Evolutionary conservation across 2,797 vertebrate genomes (phyloP).

Genomic region (Xyrichtys novacula): DNA sequence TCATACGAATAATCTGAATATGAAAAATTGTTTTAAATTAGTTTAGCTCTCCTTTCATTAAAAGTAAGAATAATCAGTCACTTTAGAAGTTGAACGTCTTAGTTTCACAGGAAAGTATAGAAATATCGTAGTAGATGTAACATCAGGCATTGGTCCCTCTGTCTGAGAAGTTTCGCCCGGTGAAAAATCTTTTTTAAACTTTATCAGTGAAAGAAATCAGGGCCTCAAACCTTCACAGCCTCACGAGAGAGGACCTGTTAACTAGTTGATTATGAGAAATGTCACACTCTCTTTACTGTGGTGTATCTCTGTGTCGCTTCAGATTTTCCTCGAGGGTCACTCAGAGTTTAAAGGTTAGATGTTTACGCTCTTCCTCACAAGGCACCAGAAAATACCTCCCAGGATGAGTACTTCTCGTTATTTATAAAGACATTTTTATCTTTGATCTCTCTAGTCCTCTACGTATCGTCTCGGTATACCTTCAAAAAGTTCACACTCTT

Average conservation of each 20-base stretch:
- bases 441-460: too few relatives aligned
- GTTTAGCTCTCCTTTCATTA: slow-evolving; percentile 2
- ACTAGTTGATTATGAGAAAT: slow-evolving; percentile 45
- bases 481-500: too few relatives aligned
- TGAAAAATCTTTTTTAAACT: not conserved
- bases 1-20: not conserved
- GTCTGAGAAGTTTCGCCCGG: not conserved
- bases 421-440: too few relatives aligned
- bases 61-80: not conserved
- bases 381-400: not conserved
- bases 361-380: not conserved
- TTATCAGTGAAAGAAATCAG: not conserved
- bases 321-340: not conserved
- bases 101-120: not conserved
- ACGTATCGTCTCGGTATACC: too few relatives aligned
- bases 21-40: slow-evolving; percentile 5
- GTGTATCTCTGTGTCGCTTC: not conserved
- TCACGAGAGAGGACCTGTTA: slow-evolving; percentile 30
- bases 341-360: slow-evolving; percentile 5
- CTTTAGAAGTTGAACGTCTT: not conserved
- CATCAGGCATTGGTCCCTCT: not conserved
- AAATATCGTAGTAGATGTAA: too few relatives aligned
- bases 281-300: slow-evolving; percentile 31
- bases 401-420: not conserved
- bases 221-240: slow-evolving; percentile 20